Evolutionary conservation across 2,888 invertebrate species (phyloP).

Genomic region (Leucozona laternaria): DNA sequence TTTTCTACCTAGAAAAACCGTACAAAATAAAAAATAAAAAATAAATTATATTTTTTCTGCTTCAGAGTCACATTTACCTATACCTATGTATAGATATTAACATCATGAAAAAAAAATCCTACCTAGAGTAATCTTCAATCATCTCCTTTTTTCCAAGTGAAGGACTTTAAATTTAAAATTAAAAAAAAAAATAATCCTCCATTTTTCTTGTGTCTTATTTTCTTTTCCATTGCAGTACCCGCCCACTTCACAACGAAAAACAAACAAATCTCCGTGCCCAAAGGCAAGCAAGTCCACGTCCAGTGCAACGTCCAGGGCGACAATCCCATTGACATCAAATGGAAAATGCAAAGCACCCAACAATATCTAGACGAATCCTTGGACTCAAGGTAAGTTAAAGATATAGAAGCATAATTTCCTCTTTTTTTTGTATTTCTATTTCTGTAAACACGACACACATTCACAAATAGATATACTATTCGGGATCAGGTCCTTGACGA

Average conservation of each 20-base stretch:
- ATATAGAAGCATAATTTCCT: slow-evolving; percentile 43
- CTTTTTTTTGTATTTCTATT: background rate
- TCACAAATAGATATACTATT: slow-evolving; percentile 86
- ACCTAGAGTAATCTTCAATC: slow-evolving; percentile 54
- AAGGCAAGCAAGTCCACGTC: slow-evolving; percentile 92
- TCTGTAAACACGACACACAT: background rate
- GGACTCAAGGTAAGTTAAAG: slow-evolving; percentile 86
- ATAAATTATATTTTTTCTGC: slow-evolving; percentile 37
- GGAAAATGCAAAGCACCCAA: slow-evolving; percentile 89
- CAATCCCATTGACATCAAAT: slow-evolving; percentile 92
- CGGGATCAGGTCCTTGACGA: slow-evolving; percentile 91
- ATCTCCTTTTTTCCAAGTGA: slow-evolving; percentile 37
- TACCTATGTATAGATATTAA: no score
- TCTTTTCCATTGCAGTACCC: slow-evolving; percentile 85
- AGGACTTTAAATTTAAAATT: slow-evolving; percentile 29
- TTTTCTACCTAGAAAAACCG: background rate
- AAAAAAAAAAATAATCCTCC: slow-evolving; percentile 78
- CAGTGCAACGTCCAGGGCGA: slow-evolving; percentile 96
- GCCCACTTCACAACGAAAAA: slow-evolving; percentile 93
- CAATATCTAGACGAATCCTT: slow-evolving; percentile 89
- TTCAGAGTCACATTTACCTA: slow-evolving; percentile 11
- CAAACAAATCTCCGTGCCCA: slow-evolving; percentile 92
- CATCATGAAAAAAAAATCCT: slow-evolving; percentile 1
- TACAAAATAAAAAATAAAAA: slow-evolving; percentile 2
- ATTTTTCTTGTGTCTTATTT: slow-evolving; percentile 66